A percentile compares a stretch with the other conserved stretches of the same genome.
phyloP scores from a whole-genome alignment of 2,888 invertebrate genomes.

The Folsomia manolachei region DNA sequence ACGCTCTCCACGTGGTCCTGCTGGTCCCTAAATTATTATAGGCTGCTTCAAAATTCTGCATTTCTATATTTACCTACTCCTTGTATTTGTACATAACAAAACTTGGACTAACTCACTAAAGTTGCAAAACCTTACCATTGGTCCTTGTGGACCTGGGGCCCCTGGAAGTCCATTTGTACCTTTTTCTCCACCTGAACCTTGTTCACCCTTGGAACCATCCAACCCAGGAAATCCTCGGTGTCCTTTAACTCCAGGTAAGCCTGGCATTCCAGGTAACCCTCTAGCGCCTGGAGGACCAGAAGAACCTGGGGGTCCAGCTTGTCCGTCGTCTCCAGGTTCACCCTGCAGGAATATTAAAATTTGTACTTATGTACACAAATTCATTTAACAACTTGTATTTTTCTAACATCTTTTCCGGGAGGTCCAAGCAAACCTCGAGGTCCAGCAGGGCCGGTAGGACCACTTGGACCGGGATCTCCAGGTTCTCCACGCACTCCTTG shows the following conservation, averaged over 20 bases:
- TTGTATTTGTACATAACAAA: background rate
- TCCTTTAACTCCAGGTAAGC: constrained; percentile 74
- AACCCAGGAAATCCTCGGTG: constrained; percentile 76
- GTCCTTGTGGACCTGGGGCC: constrained; percentile 62
- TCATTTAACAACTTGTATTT: background rate
- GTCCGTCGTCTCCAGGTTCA: constrained; percentile 75
- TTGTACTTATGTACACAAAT: background rate
- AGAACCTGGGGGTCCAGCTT: constrained; percentile 69
- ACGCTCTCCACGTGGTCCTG: constrained; percentile 77
- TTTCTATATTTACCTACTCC: too few relatives aligned
- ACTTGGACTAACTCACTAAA: background rate
- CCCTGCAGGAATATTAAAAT: constrained; percentile 59
- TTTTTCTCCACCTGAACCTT: constrained; percentile 72
- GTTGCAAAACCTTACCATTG: constrained; percentile 58
- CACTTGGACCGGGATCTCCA: constrained; percentile 62
- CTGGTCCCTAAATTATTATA: constrained; percentile 63
- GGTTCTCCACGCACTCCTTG: constrained; percentile 75
- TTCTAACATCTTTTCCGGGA: constrained; percentile 71
- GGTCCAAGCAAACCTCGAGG: constrained; percentile 67
- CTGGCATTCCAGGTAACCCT: constrained; percentile 72
- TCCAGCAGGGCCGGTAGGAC: constrained; percentile 58
- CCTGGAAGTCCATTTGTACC: constrained; percentile 67
- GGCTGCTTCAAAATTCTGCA: background rate
- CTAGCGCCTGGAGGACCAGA: constrained; percentile 70
- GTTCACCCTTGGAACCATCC: constrained; percentile 78